Evolutionary conservation across 2,113 vertebrate genomes (phyloP), one percentile per base, ranked within the genome.

Genomic region (Pteropus alecto): DNA sequence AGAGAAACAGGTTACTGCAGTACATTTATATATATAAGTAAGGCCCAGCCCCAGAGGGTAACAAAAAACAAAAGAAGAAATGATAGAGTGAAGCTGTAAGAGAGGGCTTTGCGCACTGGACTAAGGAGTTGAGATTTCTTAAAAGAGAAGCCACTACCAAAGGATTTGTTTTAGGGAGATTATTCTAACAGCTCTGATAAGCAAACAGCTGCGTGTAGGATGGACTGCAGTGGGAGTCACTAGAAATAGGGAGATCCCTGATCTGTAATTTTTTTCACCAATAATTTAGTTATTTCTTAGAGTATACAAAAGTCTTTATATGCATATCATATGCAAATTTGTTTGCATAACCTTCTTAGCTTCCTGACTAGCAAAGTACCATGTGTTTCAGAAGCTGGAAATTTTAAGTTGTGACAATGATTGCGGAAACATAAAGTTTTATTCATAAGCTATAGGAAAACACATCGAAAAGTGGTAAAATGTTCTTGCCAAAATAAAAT

Each of bases 131-230:
- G 58, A 84, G 15, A 60, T 73, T 90, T 96, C 73, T 73, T 86
- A 88, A 58, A 21, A 77, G 6, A 86, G 43, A 96, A 73, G 26
- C 38, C 54, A 89, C 68, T 78, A 93, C 22, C 48, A 56, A 95
- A 87, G 58, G 38, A 97, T 67, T 93, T 94, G 73, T 93, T 94
- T 87, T 91, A 74, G 35, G 26, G 48, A 93, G 84, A 93, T 85
- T 51, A 94, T 77, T 85, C 74, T 81, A 88, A 95, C 22, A 94
- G 41, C 38, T 96, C 51, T 76, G 90, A 93, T 77, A 73, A 93
- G 13, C 30, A 28, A 79, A 87, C 85, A 96, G 73, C 93, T 95
- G 43, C 79, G 85, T 96, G 71, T 90, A 97, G 91, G 87, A 96
- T 38, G 63, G 92, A 90, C 9, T 94, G 30, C 33, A 89, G 76